Evolutionary conservation across 2,113 vertebrate species (phyloP), one percentile per base, ranked within the genome.

Genomic region (Caranx ignobilis): DNA sequence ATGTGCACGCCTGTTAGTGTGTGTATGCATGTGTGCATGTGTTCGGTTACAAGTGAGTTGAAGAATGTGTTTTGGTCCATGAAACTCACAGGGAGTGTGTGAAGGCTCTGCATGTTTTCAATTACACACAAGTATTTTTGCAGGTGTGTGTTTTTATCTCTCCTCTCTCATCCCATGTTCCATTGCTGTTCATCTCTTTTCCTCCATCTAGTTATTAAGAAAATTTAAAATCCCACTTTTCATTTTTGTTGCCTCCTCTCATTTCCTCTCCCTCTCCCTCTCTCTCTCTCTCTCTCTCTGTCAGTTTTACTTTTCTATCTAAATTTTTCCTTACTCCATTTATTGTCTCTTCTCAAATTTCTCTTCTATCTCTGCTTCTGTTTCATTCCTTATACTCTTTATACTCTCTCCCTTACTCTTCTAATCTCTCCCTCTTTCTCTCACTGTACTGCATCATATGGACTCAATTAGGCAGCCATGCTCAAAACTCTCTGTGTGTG

Each of bases 391-490:
- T 10, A 5, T 78, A 55, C 19, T 35, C 18, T 35, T 10, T 45
- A 52, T 79, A 26, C 57, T 70, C 21, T 67, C 35, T 18, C 34
- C 69, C 57, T 56, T 48, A 55, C 45, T 68, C 87, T 62, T 43
- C 26, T 55, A 45, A 54, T 50, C 37, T 32, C 11, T 16, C 26
- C 12, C 62, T 63, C 50, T 69, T 76, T 21, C 26, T 61, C 52
- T 69, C 78, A 89, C 75, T 77, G 31, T 66, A 64, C 87, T 90
- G 84, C 87, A 92, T 97, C 96, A 96, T 96, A 93, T 98, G 97
- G 95, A 97, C 92, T 95, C 95, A 95, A 97, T 98, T 97, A 98
- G 82, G 90, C 91, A 94, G 91, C 96, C 95, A 95, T 95, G 96
- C 96, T 94, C 94, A 94, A 95, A 95, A 94, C 95, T 94, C 87